A percentile compares a stretch with the other conserved stretches of the same genome.
Conservation (phyloP, 2,113 vertebrate species). For the Pelobates fuscus region DNA sequence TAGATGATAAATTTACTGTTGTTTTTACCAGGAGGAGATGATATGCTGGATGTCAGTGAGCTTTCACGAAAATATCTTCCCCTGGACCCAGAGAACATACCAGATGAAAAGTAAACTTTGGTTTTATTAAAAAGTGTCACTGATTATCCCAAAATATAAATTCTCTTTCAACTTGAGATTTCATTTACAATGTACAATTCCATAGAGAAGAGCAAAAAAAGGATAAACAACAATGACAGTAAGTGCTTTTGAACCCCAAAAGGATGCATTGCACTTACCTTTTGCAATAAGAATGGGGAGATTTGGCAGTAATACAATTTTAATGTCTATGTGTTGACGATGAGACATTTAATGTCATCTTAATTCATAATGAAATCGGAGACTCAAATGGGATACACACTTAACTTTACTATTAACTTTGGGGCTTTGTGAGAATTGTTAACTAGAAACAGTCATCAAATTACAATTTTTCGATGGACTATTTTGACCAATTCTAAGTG, state of each 20-base stretch:
- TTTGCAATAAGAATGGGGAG: conserved; percentile 59
- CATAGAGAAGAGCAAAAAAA: conserved; percentile 26
- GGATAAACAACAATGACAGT: neutral
- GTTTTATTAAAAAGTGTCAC: conserved; percentile 68
- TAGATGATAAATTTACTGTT: too few relatives aligned
- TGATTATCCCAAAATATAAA: conserved; percentile 67
- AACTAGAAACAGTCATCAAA: conserved; percentile 72
- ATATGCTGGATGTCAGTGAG: too few relatives aligned
- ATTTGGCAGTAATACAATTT: conserved; percentile 60
- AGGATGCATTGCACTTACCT: conserved; percentile 58
- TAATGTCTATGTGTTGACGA: conserved; percentile 49
- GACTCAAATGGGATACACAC: conserved; percentile 53
- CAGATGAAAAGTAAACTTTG: conserved; percentile 55
- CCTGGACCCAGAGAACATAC: neutral
- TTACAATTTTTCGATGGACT: conserved; percentile 67
- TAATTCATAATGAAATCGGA: conserved; percentile 47
- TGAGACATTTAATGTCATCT: conserved; percentile 50
- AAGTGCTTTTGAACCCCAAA: conserved; percentile 26
- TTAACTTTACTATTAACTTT: conserved; percentile 50
- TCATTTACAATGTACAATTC: conserved; percentile 65
- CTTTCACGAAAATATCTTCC: too few relatives aligned
- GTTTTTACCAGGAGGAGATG: too few relatives aligned
- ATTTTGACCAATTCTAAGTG: conserved; percentile 63
- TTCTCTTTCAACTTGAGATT: conserved; percentile 65
- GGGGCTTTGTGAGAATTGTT: conserved; percentile 48